Evolutionary conservation across 2,888 invertebrate genomes (phyloP).

Genomic region (Hemithea aestivaria): DNA sequence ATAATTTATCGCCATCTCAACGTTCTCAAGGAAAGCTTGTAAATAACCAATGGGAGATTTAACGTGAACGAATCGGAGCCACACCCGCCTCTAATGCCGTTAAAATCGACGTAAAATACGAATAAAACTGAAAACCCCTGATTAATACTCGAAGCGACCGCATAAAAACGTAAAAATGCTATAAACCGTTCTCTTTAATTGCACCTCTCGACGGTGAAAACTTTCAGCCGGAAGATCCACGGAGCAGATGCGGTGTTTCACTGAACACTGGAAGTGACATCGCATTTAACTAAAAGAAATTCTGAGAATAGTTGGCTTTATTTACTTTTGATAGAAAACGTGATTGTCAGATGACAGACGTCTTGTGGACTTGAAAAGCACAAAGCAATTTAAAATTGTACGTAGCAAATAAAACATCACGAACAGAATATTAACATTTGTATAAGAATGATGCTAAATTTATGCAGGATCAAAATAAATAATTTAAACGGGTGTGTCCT

Average conservation of each 20-base stretch:
- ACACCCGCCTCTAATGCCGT: constrained; percentile 12
- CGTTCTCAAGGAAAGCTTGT: too few species aligned
- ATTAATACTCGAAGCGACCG: constrained; percentile 18
- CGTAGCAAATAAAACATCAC: too few species aligned
- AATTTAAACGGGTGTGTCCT: too few species aligned
- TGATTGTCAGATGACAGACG: not conserved
- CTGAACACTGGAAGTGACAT: too few species aligned
- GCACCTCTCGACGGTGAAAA: constrained; percentile 14
- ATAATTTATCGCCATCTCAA: too few species aligned
- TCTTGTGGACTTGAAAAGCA: too few species aligned
- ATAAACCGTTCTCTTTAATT: constrained; percentile 16
- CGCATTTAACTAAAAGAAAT: too few species aligned
- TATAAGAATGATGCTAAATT: too few species aligned
- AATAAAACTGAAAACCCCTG: constrained; percentile 20
- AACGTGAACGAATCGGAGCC: not conserved
- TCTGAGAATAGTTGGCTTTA: not conserved
- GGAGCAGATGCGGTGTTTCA: too few species aligned
- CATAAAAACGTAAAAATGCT: constrained; percentile 9
- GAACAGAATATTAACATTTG: too few species aligned
- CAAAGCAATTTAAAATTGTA: too few species aligned
- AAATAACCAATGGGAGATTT: not conserved
- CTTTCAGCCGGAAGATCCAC: constrained; percentile 3
- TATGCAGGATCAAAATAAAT: too few species aligned
- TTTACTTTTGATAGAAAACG: not conserved
- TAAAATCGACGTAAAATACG: constrained; percentile 19